Evolutionary conservation across 2,888 invertebrate genomes (phyloP), one percentile per base, ranked within the genome.

Genomic region (Conus canariensis): DNA sequence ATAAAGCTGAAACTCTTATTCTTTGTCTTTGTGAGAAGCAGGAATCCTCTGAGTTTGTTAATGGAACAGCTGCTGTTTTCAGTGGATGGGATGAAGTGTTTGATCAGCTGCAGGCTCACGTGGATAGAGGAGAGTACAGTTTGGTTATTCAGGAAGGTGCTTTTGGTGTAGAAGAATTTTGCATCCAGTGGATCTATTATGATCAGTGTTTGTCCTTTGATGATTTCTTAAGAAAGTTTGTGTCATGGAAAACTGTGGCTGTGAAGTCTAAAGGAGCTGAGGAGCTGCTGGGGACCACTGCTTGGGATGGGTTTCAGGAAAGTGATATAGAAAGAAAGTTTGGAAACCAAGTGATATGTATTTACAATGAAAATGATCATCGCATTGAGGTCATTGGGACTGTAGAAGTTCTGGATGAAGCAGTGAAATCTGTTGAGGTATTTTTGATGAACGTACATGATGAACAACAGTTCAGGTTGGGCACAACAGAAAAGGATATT

Each of bases 31-130:
- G 85, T n/a, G 58, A 25, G 8, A 25, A 12, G 45, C 85, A 89
- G 60, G 70, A 4, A 9, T 70, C 85, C 12, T 89, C 85, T 9
- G 10, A 25, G 14, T 89, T 74, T 56, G 4, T 85, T 9, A 59
- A 45, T 22, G 19, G n/a, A 6, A 25, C 58, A 12, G 70, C 83
- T 64, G 70, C 22, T 56, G 10, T 30, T 10, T 85, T 89, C 83
- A 25, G 30, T 58, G 85, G 83, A 67, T 89, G 89, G 89, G 85
- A 85, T 4, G 59, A 74, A 7, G 25, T 85, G n/a, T 85, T 89
- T 45, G n/a, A 19, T 8, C 30, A 85, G 16, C 85, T 89, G 74
- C 22, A 70, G 45, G 30, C 19, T 16, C 2, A 16, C 7, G n/a
- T 85, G 56, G 89, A 85, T 0, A 22, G n/a, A 10, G 58, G 56